These are phyloP conservation scores for Sebastes itinus DNA, from an alignment of 2,797 vertebrate species.

Conservation along the genomic window DNA sequence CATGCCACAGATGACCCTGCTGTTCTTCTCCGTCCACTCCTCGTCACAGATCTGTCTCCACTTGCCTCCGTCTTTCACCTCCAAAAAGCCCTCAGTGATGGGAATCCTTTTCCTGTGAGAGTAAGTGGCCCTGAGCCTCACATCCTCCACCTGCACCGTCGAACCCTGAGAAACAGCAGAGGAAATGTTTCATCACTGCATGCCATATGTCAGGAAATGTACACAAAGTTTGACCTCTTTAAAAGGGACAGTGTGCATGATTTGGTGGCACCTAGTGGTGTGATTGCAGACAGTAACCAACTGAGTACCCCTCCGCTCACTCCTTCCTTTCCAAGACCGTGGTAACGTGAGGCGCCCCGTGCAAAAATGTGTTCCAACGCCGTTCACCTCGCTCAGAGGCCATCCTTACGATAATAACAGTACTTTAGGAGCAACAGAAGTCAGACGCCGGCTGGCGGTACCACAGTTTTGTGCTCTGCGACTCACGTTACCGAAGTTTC, in stretches of 20 bases:
- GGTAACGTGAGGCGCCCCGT: fast-evolving
- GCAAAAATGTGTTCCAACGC: no score
- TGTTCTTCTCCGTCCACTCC: conserved; percentile 89
- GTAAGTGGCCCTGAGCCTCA: conserved; percentile 89
- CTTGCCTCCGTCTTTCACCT: conserved; percentile 89
- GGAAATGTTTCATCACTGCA: background rate
- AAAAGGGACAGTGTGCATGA: background rate
- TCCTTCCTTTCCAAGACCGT: no score
- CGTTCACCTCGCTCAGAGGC: no score
- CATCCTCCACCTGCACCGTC: conserved; percentile 92
- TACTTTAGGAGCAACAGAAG: no score
- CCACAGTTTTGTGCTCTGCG: fast-evolving
- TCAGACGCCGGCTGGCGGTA: no score
- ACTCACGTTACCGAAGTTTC: fast-evolving
- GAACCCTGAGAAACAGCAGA: conserved; percentile 78
- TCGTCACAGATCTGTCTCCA: conserved; percentile 95
- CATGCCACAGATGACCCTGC: conserved; percentile 95
- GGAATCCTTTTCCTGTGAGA: conserved; percentile 88
- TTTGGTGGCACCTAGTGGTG: no score
- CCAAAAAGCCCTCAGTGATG: conserved; percentile 92
- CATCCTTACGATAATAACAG: no score
- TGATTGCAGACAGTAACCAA: fast-evolving
- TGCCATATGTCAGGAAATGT: background rate
- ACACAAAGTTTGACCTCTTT: background rate
- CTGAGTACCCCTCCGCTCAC: fast-evolving